A percentile compares a stretch with the other conserved stretches of the same genome.
These are phyloP conservation scores for Synergus itoensis DNA, from an alignment of 2,888 invertebrate species.

Conservation along the genomic window DNA sequence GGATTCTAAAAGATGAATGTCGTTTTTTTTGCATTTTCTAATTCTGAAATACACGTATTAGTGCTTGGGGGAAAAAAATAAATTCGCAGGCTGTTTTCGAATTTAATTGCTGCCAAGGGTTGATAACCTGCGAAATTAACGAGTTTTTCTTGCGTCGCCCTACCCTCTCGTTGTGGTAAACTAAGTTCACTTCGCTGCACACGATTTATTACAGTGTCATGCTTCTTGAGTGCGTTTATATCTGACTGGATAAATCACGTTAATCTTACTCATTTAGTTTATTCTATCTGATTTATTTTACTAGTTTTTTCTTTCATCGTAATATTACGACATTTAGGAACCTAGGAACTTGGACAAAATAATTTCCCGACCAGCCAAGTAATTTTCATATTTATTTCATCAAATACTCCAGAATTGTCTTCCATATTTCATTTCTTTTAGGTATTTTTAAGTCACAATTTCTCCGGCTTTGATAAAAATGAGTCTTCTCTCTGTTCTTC, in stretches of 20 bases:
- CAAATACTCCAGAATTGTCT: background rate
- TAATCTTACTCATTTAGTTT: background rate
- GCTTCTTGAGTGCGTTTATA: slow-evolving; percentile 14
- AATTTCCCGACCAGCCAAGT: no score
- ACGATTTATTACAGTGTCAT: slow-evolving; percentile 23
- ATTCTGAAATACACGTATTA: no score
- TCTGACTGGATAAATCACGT: background rate
- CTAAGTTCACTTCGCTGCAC: slow-evolving; percentile 16
- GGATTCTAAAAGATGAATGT: background rate
- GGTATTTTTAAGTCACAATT: background rate
- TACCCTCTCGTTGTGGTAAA: slow-evolving; percentile 7
- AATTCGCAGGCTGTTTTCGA: background rate
- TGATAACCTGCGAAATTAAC: slow-evolving; percentile 13
- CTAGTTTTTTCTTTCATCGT: background rate
- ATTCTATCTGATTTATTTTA: background rate
- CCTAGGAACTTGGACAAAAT: no score
- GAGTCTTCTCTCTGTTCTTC: no score
- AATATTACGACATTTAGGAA: background rate
- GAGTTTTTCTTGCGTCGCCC: slow-evolving; percentile 30
- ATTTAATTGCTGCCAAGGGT: slow-evolving; percentile 9
- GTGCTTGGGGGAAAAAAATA: background rate
- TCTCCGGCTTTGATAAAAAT: no score
- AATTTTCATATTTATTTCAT: no score
- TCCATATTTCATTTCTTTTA: background rate
- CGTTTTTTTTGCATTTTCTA: background rate